Evolutionary conservation across 2,113 vertebrate species (phyloP), one percentile per base, ranked within the genome.

Genomic region (Oxygymnocypris stewartii): DNA sequence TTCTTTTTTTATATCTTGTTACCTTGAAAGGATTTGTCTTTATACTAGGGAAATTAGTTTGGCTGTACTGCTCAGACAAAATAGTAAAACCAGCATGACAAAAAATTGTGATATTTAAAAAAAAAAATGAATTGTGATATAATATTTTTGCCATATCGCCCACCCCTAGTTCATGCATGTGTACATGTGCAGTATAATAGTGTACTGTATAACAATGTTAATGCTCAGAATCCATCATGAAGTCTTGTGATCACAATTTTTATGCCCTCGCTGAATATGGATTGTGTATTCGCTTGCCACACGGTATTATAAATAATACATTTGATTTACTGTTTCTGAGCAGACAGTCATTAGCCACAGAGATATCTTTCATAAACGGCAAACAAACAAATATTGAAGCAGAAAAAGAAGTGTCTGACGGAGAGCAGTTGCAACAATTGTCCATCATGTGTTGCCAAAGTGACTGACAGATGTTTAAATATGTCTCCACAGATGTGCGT

Each of bases 381-480:
- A 84, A n/a, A 31, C 14, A n/a, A 69, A 59, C 35, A 80, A 84
- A 88, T 81, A 47, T 84, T 84, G 18, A 78, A 51, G 49, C 4
- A 51, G 49, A 51, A 51, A 51, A 51, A 51, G 4, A 51, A 87
- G 81, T 63, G 82, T 63, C 44, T 82, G 18, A 82, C 14, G 44
- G 63, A 71, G 81, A 78, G 28, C 49, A 28, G 25, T 7, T 40
- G 28, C n/a, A 65, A 84, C 86, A 87, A 73, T 87, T 87, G 88
- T 88, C 86, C 86, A 86, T 90, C 88, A 87, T 73, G 82, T 77
- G 81, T 84, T 81, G 86, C 87, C 87, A 85, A 79, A 88, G 84
- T 90, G 89, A 90, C 87, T 90, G 89, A 90, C 89, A 90, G 87
- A 90, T 90, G 89, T 90, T 90, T 65, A 78, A 90, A 88, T 87